Evolutionary conservation across 2,797 vertebrate species (phyloP).

Genomic region (Chaetophractus vellerosus): DNA sequence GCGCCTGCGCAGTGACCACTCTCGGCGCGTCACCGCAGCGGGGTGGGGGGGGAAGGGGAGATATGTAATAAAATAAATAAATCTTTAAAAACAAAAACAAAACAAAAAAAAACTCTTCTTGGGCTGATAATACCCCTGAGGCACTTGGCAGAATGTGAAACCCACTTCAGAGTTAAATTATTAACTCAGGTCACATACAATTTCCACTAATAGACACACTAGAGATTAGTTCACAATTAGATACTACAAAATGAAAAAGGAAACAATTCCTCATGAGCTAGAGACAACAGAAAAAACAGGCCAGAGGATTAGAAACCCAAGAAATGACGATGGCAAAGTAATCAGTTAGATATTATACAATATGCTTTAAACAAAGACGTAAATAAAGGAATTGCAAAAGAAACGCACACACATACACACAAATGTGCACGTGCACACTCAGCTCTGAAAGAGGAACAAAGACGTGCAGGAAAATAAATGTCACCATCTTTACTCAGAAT

Average conservation of each 20-base stretch:
- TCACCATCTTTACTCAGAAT: too few species aligned
- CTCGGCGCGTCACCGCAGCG: too few species aligned
- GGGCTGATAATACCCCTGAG: neutral
- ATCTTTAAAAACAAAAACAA: too few species aligned
- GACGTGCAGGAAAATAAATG: too few species aligned
- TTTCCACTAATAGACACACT: neutral
- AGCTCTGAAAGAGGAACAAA: neutral
- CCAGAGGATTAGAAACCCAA: neutral
- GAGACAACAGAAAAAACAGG: neutral
- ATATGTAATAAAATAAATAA: too few species aligned
- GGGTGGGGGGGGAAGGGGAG: too few species aligned
- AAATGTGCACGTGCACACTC: neutral
- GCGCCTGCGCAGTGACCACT: too few species aligned
- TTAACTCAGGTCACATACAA: neutral
- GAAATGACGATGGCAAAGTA: neutral
- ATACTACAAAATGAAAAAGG: constrained; percentile 13
- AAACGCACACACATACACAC: neutral
- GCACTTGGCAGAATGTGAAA: neutral
- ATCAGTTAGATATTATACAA: neutral
- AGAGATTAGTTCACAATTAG: too few species aligned
- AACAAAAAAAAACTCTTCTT: too few species aligned
- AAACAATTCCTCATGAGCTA: constrained; percentile 8
- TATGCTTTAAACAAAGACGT: constrained; percentile 10
- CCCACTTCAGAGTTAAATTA: neutral
- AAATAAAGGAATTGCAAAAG: neutral